Percentiles rank a stretch among this genome's conserved stretches.
These are phyloP conservation scores for Cheirogaleus major DNA, from an alignment of 2,797 vertebrate species.

Conservation along the genomic window DNA sequence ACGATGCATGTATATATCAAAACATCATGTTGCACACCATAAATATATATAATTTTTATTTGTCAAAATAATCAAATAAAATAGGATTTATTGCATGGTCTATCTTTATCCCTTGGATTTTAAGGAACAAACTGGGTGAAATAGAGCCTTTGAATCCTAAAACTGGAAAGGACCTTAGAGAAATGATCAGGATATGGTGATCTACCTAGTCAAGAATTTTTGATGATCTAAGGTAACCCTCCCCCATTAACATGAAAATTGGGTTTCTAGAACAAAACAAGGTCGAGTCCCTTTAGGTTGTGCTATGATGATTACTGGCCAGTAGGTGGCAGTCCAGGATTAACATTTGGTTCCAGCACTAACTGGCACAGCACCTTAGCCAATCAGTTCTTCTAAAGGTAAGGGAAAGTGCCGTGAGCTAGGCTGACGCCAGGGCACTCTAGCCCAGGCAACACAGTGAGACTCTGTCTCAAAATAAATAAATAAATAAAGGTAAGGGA, in stretches of 20 bases:
- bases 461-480: too few species aligned
- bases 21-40: background rate
- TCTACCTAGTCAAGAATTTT: background rate
- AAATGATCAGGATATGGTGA: background rate
- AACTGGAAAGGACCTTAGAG: background rate
- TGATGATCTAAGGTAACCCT: background rate
- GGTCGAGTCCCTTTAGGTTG: background rate
- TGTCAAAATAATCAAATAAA: background rate
- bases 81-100: background rate
- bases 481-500: background rate
- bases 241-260: background rate
- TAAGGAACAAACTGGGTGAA: background rate
- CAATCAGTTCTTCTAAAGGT: background rate
- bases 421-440: too few species aligned
- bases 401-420: too few species aligned
- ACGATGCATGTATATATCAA: background rate
- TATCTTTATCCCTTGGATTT: background rate
- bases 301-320: background rate
- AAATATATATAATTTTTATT: background rate
- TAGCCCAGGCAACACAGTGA: too few species aligned
- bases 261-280: background rate
- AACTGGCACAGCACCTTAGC: background rate
- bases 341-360: background rate
- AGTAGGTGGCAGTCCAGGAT: slow-evolving; percentile 74
- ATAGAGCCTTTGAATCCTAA: background rate